A percentile compares a stretch with the other conserved stretches of the same genome.
Evolutionary conservation across 2,797 vertebrate species (phyloP).

Genomic region (Enteromius mattozi): DNA sequence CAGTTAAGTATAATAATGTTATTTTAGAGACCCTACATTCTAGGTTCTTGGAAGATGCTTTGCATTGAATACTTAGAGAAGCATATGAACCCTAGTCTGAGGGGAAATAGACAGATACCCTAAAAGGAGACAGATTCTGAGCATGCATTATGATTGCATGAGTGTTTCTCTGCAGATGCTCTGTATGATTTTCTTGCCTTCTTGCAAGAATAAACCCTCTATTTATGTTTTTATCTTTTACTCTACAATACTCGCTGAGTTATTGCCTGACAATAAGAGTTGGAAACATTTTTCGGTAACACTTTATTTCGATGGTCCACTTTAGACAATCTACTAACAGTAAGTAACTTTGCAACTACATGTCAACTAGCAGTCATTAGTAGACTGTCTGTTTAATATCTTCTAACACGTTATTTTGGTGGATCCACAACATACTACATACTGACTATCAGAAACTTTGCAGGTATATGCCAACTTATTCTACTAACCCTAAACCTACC

Average conservation of each 20-base stretch:
- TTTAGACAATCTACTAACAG: no score
- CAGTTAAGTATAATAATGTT: neutral
- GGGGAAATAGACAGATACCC: neutral
- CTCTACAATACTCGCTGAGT: neutral
- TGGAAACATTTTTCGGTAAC: neutral
- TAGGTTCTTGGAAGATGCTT: neutral
- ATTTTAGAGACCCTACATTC: neutral
- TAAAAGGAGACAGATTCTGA: neutral
- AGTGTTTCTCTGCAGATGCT: neutral
- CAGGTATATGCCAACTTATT: no score
- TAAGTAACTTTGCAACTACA: no score
- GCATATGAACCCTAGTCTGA: neutral
- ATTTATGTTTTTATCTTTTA: neutral
- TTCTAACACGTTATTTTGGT: no score
- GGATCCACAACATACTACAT: no score
- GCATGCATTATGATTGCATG: neutral
- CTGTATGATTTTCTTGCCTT: neutral
- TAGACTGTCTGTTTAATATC: no score
- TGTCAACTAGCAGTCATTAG: no score
- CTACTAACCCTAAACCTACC: no score
- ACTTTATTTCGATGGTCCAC: no score
- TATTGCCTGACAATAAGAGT: neutral
- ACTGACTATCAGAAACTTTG: no score
- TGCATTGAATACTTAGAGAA: neutral
- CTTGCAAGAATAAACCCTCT: neutral